A percentile compares a stretch with the other conserved stretches of the same genome.
Evolutionary conservation across 2,797 vertebrate genomes (phyloP).

Genomic region (Silurus aristotelis): DNA sequence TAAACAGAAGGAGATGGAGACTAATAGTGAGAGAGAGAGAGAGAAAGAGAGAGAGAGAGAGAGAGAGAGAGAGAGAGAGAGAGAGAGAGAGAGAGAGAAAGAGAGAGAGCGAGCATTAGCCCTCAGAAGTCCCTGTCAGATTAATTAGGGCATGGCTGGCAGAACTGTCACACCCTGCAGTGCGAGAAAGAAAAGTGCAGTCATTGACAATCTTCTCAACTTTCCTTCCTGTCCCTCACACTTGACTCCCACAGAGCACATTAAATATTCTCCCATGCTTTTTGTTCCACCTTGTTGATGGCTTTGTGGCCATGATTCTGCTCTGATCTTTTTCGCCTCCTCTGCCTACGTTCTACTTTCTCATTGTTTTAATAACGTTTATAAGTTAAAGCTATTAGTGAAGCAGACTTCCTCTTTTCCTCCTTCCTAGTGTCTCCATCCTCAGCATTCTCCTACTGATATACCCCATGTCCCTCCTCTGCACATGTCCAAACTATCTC

Average conservation of each 20-base stretch:
- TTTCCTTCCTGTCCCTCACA: not conserved
- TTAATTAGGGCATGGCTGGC: slow-evolving; percentile 30
- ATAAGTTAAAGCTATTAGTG: not conserved
- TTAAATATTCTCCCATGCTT: slow-evolving; percentile 30
- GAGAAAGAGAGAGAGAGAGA: not conserved
- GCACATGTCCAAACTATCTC: too few species aligned
- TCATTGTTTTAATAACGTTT: not conserved
- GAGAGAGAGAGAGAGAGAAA: not conserved
- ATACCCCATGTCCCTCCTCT: too few species aligned
- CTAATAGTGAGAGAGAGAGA: too few species aligned
- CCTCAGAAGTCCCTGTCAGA: slow-evolving; percentile 30
- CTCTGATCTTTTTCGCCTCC: not conserved
- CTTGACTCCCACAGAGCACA: slow-evolving; percentile 25
- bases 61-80: too few species aligned
- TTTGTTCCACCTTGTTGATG: slow-evolving; percentile 21
- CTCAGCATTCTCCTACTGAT: too few species aligned
- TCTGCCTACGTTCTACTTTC: not conserved
- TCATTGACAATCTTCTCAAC: slow-evolving; percentile 24
- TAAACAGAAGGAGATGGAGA: not conserved
- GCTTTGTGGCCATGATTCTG: not conserved
- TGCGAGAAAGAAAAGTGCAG: slow-evolving; percentile 25
- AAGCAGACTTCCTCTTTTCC: not conserved
- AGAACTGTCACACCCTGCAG: slow-evolving; percentile 23
- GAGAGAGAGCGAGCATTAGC: not conserved
- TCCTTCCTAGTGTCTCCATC: too few species aligned